These are phyloP conservation scores for Cherax destructor DNA, from an alignment of 1,140 invertebrate species.

Conservation along the genomic window DNA sequence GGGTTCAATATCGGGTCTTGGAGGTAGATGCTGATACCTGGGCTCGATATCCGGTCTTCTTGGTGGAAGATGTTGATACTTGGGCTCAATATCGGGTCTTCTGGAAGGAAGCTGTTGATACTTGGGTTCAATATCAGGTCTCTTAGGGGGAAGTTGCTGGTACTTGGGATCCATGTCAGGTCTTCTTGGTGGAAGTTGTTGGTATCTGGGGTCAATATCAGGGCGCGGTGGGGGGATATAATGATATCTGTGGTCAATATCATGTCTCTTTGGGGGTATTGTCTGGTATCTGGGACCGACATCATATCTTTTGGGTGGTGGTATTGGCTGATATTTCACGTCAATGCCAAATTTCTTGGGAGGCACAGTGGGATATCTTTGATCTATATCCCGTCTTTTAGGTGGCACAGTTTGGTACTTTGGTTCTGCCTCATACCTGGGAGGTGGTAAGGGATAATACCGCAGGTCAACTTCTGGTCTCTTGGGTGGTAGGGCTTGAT, in stretches of 20 bases:
- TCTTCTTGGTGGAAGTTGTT: constrained; percentile 29
- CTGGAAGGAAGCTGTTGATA: constrained; percentile 24
- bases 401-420: constrained; percentile 55
- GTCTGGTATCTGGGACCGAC: constrained; percentile 44
- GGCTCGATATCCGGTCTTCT: constrained; percentile 49
- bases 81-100: constrained; percentile 40
- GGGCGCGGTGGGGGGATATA: constrained; percentile 11
- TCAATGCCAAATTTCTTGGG: constrained; percentile 40
- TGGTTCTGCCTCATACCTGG: constrained; percentile 37
- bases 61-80: constrained; percentile 5
- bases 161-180: constrained; percentile 43
- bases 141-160: constrained; percentile 28
- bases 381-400: constrained; percentile 41
- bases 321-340: constrained; percentile 50
- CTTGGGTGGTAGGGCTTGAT: constrained; percentile 45
- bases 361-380: constrained; percentile 38
- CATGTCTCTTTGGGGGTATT: constrained; percentile 45
- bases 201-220: constrained; percentile 37
- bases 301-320: constrained; percentile 30
- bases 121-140: constrained; percentile 45
- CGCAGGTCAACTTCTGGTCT: constrained; percentile 10
- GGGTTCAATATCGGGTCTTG: constrained; percentile 41
- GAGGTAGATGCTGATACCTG: constrained; percentile 9
- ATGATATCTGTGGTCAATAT: constrained; percentile 43
- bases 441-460: constrained; percentile 49